Evolutionary conservation across 1,140 invertebrate genomes (phyloP).

Genomic region (Anastrepha ludens): DNA sequence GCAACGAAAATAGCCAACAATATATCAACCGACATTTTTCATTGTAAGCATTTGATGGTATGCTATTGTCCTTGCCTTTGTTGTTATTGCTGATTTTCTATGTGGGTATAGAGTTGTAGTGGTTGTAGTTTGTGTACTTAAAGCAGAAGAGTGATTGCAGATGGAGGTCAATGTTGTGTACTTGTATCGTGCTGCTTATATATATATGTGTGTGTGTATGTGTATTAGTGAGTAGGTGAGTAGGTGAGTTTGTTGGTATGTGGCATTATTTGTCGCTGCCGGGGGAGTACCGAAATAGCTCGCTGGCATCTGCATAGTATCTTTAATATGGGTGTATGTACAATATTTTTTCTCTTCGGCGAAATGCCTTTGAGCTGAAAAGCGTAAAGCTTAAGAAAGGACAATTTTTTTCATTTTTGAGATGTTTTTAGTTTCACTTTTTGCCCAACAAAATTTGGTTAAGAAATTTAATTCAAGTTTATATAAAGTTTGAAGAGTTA

Average conservation of each 20-base stretch:
- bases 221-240: neutral
- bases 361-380: neutral
- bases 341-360: neutral
- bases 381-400: neutral
- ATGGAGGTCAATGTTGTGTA: conserved; percentile 34
- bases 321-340: neutral
- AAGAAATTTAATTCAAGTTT: neutral
- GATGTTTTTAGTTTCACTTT: neutral
- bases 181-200: neutral
- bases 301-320: neutral
- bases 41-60: conserved; percentile 1
- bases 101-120: neutral
- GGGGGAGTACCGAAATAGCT: neutral
- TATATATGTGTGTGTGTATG: neutral
- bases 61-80: neutral
- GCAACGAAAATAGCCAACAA: conserved; percentile 39
- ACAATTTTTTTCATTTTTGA: neutral
- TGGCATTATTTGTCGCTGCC: neutral
- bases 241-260: neutral
- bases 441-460: neutral
- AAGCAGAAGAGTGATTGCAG: conserved; percentile 7
- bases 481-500: neutral
- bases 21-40: conserved; percentile 39
- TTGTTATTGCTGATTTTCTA: neutral
- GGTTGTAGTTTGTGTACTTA: neutral